phyloP scores from a whole-genome alignment of 2,113 vertebrate species.

The Paedocypris sp. region DNA sequence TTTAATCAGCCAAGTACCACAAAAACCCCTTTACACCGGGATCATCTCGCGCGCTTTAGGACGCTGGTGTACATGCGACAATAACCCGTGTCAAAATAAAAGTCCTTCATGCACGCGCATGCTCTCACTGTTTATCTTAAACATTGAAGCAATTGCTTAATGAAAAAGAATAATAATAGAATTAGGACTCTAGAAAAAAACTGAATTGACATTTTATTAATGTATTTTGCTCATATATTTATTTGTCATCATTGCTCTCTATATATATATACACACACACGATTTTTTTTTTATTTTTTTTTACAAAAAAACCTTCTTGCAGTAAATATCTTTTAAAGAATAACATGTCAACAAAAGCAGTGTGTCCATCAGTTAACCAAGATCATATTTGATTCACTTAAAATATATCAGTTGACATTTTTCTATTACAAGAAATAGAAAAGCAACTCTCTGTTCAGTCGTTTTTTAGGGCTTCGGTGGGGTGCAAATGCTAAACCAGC shows the following conservation, averaged over 20 bases:
- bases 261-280: too few species aligned
- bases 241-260: too few species aligned
- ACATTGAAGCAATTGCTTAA: too few species aligned
- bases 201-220: constrained; percentile 47
- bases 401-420: constrained; percentile 42
- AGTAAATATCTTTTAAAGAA: constrained; percentile 48
- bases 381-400: constrained; percentile 39
- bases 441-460: constrained; percentile 30
- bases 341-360: constrained; percentile 31
- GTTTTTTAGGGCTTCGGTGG: constrained; percentile 43
- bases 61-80: neutral
- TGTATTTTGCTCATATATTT: too few species aligned
- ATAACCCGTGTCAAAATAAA: constrained; percentile 33
- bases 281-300: constrained; percentile 46
- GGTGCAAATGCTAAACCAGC: constrained; percentile 9
- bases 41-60: too few species aligned
- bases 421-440: constrained; percentile 62
- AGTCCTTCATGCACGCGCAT: constrained; percentile 8
- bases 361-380: constrained; percentile 47
- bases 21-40: too few species aligned
- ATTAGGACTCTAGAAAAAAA: too few species aligned
- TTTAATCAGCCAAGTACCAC: too few species aligned
- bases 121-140: too few species aligned
- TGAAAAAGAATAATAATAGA: too few species aligned
- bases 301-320: constrained; percentile 57